Conservation (phyloP, 2,113 vertebrate genomes). For the Platysternon megacephalum region DNA sequence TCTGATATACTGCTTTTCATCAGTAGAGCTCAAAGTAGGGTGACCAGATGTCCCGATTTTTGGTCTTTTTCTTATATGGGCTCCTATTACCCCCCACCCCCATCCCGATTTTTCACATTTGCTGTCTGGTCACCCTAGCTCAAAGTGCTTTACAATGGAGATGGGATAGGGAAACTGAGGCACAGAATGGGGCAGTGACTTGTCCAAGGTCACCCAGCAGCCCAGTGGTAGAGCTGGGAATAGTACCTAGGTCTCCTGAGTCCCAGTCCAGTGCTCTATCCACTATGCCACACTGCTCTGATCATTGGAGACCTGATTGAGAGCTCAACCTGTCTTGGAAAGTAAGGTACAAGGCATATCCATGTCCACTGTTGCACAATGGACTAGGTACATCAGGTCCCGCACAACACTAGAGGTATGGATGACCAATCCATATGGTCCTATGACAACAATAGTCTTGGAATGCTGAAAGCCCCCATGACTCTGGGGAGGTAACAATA, state of each 20-base stretch:
- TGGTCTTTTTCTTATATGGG: too few species aligned
- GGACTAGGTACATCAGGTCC: neutral
- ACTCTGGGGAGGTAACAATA: neutral
- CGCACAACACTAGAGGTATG: neutral
- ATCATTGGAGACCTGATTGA: neutral
- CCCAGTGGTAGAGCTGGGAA: neutral
- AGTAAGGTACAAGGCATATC: rapidly evolving
- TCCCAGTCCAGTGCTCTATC: neutral
- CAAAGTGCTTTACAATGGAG: neutral
- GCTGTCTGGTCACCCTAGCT: too few species aligned
- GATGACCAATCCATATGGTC: neutral
- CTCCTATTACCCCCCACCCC: too few species aligned
- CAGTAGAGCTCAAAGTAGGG: neutral
- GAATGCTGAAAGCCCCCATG: neutral
- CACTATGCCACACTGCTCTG: neutral
- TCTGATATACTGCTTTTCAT: neutral
- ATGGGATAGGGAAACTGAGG: constrained; percentile 21
- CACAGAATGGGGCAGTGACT: neutral
- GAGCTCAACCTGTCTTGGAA: neutral
- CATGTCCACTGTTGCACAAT: rapidly evolving
- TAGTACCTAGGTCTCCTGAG: neutral
- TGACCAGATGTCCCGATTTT: too few species aligned
- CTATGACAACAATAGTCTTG: neutral
- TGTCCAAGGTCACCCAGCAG: neutral
- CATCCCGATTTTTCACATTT: too few species aligned